Percentiles rank a stretch among this genome's conserved stretches.
Evolutionary conservation across 2,888 invertebrate genomes (phyloP).

Genomic region (Melanchra persicariae): DNA sequence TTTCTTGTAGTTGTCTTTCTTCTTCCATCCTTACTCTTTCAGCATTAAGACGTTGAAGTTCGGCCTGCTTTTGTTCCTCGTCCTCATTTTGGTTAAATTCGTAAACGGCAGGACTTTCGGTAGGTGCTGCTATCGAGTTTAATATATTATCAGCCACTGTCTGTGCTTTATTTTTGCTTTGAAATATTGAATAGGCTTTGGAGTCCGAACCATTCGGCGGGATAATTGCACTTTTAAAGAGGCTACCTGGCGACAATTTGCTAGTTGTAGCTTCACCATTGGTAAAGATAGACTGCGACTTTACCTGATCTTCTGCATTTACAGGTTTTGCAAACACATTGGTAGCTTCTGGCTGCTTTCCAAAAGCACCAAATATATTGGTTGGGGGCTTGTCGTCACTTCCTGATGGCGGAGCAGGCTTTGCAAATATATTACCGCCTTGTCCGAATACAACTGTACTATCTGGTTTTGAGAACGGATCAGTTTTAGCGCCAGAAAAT

Average conservation of each 20-base stretch:
- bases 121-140: constrained; percentile 72
- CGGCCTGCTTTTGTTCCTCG: constrained; percentile 59
- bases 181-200: constrained; percentile 81
- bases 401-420: constrained; percentile 59
- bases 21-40: constrained; percentile 71
- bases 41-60: constrained; percentile 67
- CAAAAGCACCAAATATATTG: constrained; percentile 78
- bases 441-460: constrained; percentile 67
- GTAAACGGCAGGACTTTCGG: constrained; percentile 73
- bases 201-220: constrained; percentile 70
- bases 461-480: constrained; percentile 69
- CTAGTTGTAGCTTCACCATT: constrained; percentile 73
- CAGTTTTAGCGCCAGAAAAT: constrained; percentile 65
- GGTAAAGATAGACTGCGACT: constrained; percentile 66
- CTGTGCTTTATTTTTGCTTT: constrained; percentile 82
- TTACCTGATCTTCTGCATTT: constrained; percentile 51
- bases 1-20: constrained; percentile 70
- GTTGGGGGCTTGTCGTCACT: constrained; percentile 67
- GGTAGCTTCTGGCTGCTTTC: constrained; percentile 68
- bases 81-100: constrained; percentile 79
- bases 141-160: constrained; percentile 83
- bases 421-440: constrained; percentile 77
- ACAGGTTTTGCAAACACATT: constrained; percentile 67
- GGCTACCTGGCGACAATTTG: constrained; percentile 79
- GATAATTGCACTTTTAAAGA: constrained; percentile 82